phyloP scores from a whole-genome alignment of 2,797 vertebrate genomes.

The Karalla daura region DNA sequence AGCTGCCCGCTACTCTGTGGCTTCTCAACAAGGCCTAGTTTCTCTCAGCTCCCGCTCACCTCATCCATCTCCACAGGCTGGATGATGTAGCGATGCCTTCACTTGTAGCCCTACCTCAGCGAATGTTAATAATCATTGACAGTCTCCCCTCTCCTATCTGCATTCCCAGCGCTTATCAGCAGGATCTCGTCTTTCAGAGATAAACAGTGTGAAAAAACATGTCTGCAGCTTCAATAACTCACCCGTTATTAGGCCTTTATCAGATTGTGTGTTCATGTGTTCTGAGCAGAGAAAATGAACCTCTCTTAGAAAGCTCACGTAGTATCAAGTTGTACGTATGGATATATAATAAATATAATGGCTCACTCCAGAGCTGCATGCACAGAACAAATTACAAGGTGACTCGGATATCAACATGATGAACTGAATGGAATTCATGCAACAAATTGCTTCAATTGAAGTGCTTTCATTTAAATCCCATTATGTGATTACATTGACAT shows the following conservation, averaged over 20 bases:
- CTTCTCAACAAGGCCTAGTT: slow-evolving; percentile 57
- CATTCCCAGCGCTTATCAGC: slow-evolving; percentile 55
- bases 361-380: slow-evolving; percentile 1
- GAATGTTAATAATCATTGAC: slow-evolving; percentile 68
- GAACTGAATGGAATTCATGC: slow-evolving; percentile 8
- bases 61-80: slow-evolving; percentile 64
- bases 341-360: neutral
- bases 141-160: slow-evolving; percentile 39
- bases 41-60: slow-evolving; percentile 3
- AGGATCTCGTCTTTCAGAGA: slow-evolving; percentile 23
- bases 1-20: slow-evolving; percentile 41
- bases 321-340: slow-evolving; percentile 11
- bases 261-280: slow-evolving; percentile 4
- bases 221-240: slow-evolving; percentile 43
- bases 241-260: slow-evolving; percentile 24
- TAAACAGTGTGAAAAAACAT: slow-evolving; percentile 13
- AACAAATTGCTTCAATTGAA: slow-evolving; percentile 50
- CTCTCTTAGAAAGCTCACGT: no score
- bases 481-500: slow-evolving; percentile 61
- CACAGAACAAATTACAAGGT: slow-evolving; percentile 24
- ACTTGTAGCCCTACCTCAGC: slow-evolving; percentile 52
- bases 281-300: slow-evolving; percentile 5
- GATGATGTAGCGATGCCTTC: slow-evolving; percentile 71
- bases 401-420: neutral
- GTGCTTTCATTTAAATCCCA: slow-evolving; percentile 70